A percentile compares a stretch with the other conserved stretches of the same genome.
Evolutionary conservation across 2,888 invertebrate species (phyloP).

Genomic region (Melanargia galathea): DNA sequence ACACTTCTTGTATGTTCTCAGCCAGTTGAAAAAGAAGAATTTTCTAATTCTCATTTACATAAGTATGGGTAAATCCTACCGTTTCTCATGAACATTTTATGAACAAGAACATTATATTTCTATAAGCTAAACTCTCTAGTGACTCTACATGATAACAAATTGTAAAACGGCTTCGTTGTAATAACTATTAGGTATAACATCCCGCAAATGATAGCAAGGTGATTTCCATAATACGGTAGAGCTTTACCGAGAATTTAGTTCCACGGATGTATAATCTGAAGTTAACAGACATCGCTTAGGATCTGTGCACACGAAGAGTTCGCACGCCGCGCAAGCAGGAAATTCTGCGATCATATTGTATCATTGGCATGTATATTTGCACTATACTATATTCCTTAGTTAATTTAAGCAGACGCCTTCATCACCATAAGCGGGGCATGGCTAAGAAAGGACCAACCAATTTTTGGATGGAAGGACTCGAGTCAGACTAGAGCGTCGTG

Average conservation of each 20-base stretch:
- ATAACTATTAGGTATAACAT: background rate
- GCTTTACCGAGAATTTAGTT: slow-evolving; percentile 3
- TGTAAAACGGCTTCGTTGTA: background rate
- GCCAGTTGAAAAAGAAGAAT: too few species aligned
- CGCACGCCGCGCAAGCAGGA: background rate
- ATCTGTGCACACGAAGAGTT: slow-evolving; percentile 19
- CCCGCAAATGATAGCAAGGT: background rate
- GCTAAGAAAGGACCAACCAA: too few species aligned
- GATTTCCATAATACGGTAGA: slow-evolving; percentile 10
- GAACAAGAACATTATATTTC: background rate
- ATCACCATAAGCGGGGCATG: too few species aligned
- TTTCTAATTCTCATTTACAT: too few species aligned
- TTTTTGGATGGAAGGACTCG: too few species aligned
- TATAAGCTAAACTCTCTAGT: background rate
- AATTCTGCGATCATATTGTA: background rate
- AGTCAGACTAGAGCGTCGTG: too few species aligned
- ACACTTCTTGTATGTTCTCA: too few species aligned
- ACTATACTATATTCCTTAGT: too few species aligned
- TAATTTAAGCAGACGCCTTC: too few species aligned
- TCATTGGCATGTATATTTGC: too few species aligned
- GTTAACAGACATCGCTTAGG: slow-evolving; percentile 22
- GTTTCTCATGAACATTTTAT: background rate
- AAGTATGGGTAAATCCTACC: too few species aligned
- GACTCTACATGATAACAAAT: background rate
- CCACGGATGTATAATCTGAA: slow-evolving; percentile 10